phyloP scores from a whole-genome alignment of 2,113 vertebrate species.

The Otocyon megalotis region DNA sequence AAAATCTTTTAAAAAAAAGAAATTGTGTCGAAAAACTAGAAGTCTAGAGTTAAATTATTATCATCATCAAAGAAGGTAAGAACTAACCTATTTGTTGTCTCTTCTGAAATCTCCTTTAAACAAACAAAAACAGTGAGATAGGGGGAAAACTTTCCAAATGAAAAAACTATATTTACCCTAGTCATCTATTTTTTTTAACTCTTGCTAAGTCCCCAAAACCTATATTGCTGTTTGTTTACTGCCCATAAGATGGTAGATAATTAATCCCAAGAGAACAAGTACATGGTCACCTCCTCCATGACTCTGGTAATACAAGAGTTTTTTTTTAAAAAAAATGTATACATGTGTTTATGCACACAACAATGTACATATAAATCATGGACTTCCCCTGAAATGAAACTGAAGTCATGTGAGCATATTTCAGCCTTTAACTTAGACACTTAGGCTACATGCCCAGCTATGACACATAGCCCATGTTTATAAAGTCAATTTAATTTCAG shows the following conservation, averaged over 20 bases:
- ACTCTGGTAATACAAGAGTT: not conserved
- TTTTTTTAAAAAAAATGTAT: not conserved
- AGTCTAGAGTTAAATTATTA: not conserved
- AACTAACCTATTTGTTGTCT: not conserved
- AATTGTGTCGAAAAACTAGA: not conserved
- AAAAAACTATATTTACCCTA: not conserved
- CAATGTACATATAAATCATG: not conserved
- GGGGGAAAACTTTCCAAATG: not conserved
- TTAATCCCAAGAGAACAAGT: not conserved
- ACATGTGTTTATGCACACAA: not conserved
- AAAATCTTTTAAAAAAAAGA: not conserved
- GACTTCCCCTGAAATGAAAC: conserved; percentile 43
- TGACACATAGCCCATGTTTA: conserved; percentile 42
- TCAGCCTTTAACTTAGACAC: conserved; percentile 46
- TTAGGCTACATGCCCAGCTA: conserved; percentile 52
- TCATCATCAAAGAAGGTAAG: not conserved
- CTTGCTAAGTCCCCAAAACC: not conserved
- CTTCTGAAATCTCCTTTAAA: conserved; percentile 45
- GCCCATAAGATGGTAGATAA: not conserved
- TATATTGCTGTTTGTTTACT: not conserved
- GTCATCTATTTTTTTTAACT: not conserved
- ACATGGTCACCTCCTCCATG: not conserved
- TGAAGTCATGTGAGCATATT: not conserved
- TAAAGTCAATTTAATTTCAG: conserved; percentile 57
- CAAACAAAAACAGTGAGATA: not conserved